phyloP scores from a whole-genome alignment of 2,797 vertebrate genomes.

The Trachurus trachurus region DNA sequence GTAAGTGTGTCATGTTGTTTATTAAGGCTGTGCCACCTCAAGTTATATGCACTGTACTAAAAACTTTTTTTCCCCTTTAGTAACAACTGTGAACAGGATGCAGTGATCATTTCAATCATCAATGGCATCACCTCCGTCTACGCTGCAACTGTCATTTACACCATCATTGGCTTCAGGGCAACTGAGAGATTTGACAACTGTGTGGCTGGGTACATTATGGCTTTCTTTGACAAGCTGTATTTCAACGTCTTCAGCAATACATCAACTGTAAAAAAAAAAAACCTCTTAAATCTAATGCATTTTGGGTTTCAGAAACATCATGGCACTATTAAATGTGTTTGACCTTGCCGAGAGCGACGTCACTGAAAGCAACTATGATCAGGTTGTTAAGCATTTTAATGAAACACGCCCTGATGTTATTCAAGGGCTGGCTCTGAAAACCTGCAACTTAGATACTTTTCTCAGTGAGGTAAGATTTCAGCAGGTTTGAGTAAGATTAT shows the following conservation, averaged over 20 bases:
- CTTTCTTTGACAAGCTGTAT: not conserved
- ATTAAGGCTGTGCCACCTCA: not conserved
- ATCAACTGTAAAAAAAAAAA: not conserved
- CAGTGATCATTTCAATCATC: slow-evolving; percentile 90
- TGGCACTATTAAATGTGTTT: slow-evolving; percentile 90
- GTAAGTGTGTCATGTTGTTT: slow-evolving; percentile 83
- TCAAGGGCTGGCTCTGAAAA: slow-evolving; percentile 81
- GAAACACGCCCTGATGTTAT: slow-evolving; percentile 65
- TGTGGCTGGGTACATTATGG: slow-evolving; percentile 81
- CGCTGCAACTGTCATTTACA: slow-evolving; percentile 92
- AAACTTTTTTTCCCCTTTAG: slow-evolving; percentile 73
- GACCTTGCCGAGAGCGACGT: slow-evolving; percentile 88
- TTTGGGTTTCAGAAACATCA: slow-evolving; percentile 88
- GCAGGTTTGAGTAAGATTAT: not conserved
- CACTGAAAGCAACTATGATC: slow-evolving; percentile 86
- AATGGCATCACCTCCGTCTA: slow-evolving; percentile 93
- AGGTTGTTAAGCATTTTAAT: slow-evolving; percentile 80
- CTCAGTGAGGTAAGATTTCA: slow-evolving; percentile 87
- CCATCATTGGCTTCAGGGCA: slow-evolving; percentile 95
- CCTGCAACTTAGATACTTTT: slow-evolving; percentile 87
- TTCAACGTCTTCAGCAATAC: not conserved
- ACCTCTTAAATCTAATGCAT: not conserved
- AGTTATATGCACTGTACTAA: not conserved
- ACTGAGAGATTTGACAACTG: slow-evolving; percentile 91
- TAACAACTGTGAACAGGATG: slow-evolving; percentile 95